Conservation (phyloP, 2,113 vertebrate genomes). For the Labeo catla region DNA sequence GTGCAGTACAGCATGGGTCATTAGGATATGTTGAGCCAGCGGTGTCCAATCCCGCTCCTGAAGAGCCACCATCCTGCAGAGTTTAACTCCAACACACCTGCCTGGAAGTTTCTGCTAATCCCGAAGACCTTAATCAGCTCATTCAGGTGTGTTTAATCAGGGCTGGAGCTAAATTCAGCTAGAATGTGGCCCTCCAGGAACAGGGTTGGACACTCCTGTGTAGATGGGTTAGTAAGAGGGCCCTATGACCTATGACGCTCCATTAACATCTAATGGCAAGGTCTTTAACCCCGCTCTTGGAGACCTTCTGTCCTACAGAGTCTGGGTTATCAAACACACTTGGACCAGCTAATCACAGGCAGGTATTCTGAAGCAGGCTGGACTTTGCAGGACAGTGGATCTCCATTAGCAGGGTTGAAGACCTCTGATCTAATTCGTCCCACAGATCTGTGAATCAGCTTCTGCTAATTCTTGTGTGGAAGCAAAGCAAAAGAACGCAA, state of each 20-base stretch:
- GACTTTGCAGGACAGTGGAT: background rate
- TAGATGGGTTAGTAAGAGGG: too few species aligned
- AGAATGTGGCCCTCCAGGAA: background rate
- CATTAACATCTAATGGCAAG: background rate
- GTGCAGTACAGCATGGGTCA: constrained; percentile 2
- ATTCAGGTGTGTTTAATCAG: background rate
- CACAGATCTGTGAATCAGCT: background rate
- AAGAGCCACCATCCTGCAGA: background rate
- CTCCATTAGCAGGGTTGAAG: background rate
- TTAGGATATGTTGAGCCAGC: background rate
- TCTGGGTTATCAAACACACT: background rate
- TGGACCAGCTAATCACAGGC: background rate
- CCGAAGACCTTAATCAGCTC: background rate
- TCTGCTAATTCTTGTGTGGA: background rate
- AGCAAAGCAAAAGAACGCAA: too few species aligned
- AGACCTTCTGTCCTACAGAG: background rate
- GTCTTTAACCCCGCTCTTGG: background rate
- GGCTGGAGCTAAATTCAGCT: background rate
- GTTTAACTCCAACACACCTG: background rate
- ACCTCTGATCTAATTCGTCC: background rate
- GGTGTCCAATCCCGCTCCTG: background rate
- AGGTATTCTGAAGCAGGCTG: background rate
- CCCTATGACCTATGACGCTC: too few species aligned
- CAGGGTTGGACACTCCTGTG: background rate
- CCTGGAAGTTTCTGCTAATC: background rate